Percentiles rank a stretch among this genome's conserved stretches.
Conservation (phyloP, 2,113 vertebrate genomes). For the Herpailurus yagouaroundi region DNA sequence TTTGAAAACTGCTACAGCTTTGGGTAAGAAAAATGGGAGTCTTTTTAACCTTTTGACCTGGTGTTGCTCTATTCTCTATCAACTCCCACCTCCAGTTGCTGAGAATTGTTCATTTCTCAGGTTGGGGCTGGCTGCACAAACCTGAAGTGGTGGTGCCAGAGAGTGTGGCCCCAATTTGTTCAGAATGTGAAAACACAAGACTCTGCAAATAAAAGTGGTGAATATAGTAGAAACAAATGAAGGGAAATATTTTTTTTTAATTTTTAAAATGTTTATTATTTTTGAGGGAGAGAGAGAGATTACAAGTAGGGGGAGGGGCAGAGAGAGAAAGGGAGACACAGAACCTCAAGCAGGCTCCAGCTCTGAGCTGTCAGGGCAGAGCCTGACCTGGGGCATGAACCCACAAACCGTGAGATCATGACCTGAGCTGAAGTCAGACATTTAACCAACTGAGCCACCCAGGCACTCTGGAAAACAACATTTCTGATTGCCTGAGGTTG, state of each 20-base stretch:
- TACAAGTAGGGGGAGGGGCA: too few relatives aligned
- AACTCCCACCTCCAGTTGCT: too few relatives aligned
- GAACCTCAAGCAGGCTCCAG: too few relatives aligned
- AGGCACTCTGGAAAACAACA: not conserved
- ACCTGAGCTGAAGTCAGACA: too few relatives aligned
- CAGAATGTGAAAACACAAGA: not conserved
- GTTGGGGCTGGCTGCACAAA: not conserved
- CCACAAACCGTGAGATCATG: too few relatives aligned
- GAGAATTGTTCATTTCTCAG: not conserved
- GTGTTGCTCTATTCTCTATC: not conserved
- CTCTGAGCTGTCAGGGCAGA: too few relatives aligned
- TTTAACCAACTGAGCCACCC: too few relatives aligned
- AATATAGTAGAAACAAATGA: not conserved
- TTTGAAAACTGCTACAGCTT: not conserved
- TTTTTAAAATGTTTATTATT: too few relatives aligned
- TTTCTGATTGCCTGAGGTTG: not conserved
- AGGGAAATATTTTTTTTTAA: not conserved
- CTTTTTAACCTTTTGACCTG: not conserved
- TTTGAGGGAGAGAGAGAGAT: too few relatives aligned
- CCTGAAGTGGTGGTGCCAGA: not conserved
- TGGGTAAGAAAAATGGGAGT: not conserved
- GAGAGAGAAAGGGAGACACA: too few relatives aligned
- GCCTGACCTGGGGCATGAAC: too few relatives aligned
- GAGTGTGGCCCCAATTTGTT: not conserved
- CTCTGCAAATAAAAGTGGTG: not conserved